Evolutionary conservation across 2,113 vertebrate genomes (phyloP).

Genomic region (Eptesicus fuscus): DNA sequence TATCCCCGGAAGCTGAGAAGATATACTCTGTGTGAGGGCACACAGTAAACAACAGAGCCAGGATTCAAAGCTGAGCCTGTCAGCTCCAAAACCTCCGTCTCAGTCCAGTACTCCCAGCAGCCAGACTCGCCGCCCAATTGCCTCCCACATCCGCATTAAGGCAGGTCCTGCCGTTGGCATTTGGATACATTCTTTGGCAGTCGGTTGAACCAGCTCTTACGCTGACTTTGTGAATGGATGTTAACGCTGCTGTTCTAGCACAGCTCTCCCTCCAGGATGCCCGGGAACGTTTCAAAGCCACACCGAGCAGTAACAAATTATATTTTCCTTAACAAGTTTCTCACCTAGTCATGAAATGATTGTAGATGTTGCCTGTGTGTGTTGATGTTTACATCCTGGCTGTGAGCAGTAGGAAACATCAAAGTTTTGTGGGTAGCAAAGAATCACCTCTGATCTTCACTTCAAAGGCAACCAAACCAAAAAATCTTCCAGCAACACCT

Average conservation of each 20-base stretch:
- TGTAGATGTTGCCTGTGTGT: background rate
- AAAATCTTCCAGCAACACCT: constrained; percentile 24
- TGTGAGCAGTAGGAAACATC: constrained; percentile 55
- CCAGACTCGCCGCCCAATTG: background rate
- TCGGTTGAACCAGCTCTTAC: background rate
- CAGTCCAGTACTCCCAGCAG: rapidly evolving
- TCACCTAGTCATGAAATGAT: background rate
- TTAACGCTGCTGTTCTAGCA: background rate
- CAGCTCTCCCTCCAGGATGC: background rate
- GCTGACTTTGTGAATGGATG: background rate
- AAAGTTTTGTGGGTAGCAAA: constrained; percentile 65
- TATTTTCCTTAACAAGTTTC: constrained; percentile 27
- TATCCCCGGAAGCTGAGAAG: background rate
- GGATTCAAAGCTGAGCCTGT: background rate
- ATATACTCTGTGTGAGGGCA: background rate
- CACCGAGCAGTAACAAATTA: constrained; percentile 35
- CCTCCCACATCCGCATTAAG: background rate
- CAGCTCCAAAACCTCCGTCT: background rate
- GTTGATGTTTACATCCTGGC: constrained; percentile 16
- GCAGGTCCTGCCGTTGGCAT: background rate
- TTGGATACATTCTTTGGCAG: background rate
- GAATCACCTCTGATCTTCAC: constrained; percentile 71
- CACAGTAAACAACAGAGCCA: background rate
- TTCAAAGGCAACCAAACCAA: constrained; percentile 64
- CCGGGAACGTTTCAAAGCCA: constrained; percentile 12